Base-by-base conservation (phyloP, 2,888 invertebrate genomes). In the Germaria angustata region DNA sequence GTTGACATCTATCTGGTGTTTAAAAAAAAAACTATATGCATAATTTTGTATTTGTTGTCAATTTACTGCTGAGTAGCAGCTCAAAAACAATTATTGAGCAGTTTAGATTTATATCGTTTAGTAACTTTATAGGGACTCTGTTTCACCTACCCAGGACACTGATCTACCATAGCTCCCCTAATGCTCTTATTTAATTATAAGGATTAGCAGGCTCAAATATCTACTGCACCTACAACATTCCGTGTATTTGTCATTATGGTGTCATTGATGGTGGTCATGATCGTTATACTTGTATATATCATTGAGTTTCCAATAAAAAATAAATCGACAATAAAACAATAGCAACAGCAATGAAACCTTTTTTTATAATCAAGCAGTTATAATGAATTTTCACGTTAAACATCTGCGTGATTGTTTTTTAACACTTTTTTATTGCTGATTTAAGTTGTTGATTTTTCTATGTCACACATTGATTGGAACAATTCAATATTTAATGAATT, bases 321-420 rank as follows among this genome's bases (percentile, higher is more conserved):
- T 34, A 44, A 20, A 34, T 44, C n/a, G 61, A 36, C 5, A 9
- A n/a, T 51, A 3, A 24, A 59, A 59, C 41, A 32, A 49, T 13
- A 71, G 49, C 32, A 49, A 20, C 11, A 63, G 24, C 39, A 65
- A 53, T 44, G 20, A 28, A 5, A 65, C 17, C 15, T 61, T 51
- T 49, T 49, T n/a, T n/a, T n/a, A n/a, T 24, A 65, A 68, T 68
- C 20, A 44, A 69, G 41, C 41, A 28, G 41, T 72, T 44, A 51
- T 66, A 72, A 65, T 61, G 68, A 77, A 49, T 77, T 77, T 77
- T 72, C 72, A 81, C 72, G 61, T 81, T 77, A 77, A 81, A 81
- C 81, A 81, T 77, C 68, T 77, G 81, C 72, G 81, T 81, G 81
- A 73, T 81, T 65, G 65, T 57, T 65, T 71, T 44, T 78, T 41